Conservation (phyloP, 2,888 invertebrate genomes). For the Andrena haemorrhoa region DNA sequence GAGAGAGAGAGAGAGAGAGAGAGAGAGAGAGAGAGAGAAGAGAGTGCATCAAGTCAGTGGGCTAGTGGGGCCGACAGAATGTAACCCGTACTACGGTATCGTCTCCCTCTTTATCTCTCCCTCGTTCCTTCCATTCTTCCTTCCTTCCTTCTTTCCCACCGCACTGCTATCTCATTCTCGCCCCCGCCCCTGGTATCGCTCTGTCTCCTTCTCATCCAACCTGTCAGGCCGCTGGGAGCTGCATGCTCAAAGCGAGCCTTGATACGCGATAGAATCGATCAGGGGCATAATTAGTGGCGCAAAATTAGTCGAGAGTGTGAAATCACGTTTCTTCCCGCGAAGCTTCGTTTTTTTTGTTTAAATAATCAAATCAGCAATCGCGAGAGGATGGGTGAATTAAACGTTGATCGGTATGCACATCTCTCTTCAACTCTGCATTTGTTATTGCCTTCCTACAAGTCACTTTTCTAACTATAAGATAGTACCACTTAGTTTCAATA, state of each 20-base stretch:
- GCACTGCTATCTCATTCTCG: conserved; percentile 9
- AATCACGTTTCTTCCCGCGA: not conserved
- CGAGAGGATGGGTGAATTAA: too few relatives aligned
- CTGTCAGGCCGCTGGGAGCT: conserved; percentile 4
- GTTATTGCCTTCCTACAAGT: too few relatives aligned
- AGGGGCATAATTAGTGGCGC: not conserved
- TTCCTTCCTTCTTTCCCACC: conserved; percentile 49
- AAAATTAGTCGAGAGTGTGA: not conserved
- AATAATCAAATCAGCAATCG: too few relatives aligned
- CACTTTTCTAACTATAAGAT: too few relatives aligned
- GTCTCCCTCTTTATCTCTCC: conserved; percentile 57
- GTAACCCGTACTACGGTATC: conserved; percentile 75
- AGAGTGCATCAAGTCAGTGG: conserved; percentile 77
- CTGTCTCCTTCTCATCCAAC: conserved; percentile 7
- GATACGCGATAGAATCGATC: not conserved
- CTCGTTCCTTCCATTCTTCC: conserved; percentile 58
- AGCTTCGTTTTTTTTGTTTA: not conserved
- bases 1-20: conserved; percentile 49
- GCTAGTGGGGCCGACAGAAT: conserved; percentile 81
- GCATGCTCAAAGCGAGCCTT: conserved; percentile 8
- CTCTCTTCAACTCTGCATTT: too few relatives aligned
- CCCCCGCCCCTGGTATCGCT: conserved; percentile 8
- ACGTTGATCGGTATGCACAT: too few relatives aligned
- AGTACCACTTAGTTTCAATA: too few relatives aligned
- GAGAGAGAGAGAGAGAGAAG: conserved; percentile 52